Evolutionary conservation across 2,888 invertebrate genomes (phyloP), one percentile per base, ranked within the genome.

Genomic region (Plebejus argus): DNA sequence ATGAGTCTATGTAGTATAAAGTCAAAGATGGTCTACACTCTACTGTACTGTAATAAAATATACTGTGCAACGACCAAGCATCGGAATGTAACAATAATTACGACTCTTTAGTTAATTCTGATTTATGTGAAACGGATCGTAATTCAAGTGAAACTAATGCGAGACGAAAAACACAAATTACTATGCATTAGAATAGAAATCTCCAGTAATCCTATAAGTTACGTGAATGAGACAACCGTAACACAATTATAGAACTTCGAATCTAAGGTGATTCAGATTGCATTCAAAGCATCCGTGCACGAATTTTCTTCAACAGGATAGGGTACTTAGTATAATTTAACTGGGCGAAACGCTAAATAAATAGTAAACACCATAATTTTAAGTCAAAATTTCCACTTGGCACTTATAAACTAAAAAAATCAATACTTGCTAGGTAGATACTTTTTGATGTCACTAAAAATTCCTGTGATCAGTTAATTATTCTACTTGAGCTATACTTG

Each of bases 131-230:
- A 53, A 53, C 53, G 53, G 53, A 4, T 49, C 49, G 49, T 49
- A 15, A 49, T 10, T 39, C 39, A 2, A 39, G 39, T 15, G 49
- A 49, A 5, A 53, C 53, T 15, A 18, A 53, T 53, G 53, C 53
- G 53, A 53, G 53, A 53, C 53, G 53, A 53, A 53, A 53, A 53
- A 53, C 53, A 53, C 53, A 53, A 53, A 53, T 53, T 53, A 53
- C 18, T 53, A 53, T 53, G 53, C 53, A 53, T 53, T 53, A 53
- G 53, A 5, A 53, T 53, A 49, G 49, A 15, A 15, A 49, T 18
- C 53, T 53, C 18, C 53, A 18, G 15, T 53, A 53, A 53, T 53
- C 18, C 18, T 18, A 6, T 53, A 18, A 53, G 1, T 5, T 53
- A 53, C 18, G 53, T 53, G 18, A 18, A 53, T 1, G 18, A 18